phyloP scores from a whole-genome alignment of 2,888 invertebrate genomes.

The Aporophyla lueneburgensis region DNA sequence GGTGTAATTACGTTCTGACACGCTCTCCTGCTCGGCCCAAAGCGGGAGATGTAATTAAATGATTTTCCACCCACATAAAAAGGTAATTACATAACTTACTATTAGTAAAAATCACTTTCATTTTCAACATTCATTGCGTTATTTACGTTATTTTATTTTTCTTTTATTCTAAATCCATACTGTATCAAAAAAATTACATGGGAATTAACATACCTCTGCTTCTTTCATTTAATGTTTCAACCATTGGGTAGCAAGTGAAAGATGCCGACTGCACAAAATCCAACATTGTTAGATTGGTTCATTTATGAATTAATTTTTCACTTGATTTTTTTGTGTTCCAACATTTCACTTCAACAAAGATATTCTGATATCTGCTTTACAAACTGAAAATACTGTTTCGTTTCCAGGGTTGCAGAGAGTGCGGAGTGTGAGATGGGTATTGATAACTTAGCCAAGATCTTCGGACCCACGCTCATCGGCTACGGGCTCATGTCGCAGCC shows the following conservation, averaged over 20 bases:
- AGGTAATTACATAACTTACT: no score
- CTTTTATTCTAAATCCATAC: not conserved
- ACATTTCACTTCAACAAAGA: not conserved
- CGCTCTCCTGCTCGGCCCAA: no score
- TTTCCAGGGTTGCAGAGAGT: conserved; percentile 94
- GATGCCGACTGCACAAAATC: not conserved
- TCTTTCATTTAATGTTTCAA: no score
- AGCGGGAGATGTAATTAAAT: no score
- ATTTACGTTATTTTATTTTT: no score
- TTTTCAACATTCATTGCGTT: no score
- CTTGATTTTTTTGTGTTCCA: no score
- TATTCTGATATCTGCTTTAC: not conserved
- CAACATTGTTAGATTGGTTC: not conserved
- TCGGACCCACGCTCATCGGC: conserved; percentile 98
- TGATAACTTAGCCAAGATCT: conserved; percentile 96
- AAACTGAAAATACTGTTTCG: not conserved
- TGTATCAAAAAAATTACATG: not conserved
- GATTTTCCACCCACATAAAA: no score
- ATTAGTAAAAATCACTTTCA: no score
- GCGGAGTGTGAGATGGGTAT: conserved; percentile 97
- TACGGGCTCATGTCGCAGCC: conserved; percentile 95
- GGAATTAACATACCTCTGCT: not conserved
- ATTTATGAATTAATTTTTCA: no score
- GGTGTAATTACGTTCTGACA: no score
- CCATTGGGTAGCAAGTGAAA: not conserved